Base-by-base conservation (phyloP, 2,113 vertebrate species). In the Myxocyprinus asiaticus region DNA sequence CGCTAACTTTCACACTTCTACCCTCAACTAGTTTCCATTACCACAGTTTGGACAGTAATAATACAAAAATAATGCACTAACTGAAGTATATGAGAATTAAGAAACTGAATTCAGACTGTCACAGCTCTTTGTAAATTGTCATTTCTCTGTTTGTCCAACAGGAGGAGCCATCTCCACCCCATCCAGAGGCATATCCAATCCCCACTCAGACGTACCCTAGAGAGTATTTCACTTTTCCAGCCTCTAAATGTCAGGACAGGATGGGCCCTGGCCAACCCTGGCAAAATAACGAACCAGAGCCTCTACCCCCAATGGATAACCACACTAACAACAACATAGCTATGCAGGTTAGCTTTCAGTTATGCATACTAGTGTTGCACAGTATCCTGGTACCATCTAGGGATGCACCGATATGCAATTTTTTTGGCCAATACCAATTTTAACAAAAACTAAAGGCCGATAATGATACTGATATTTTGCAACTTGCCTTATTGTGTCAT, bases 151-250 rank as follows among this genome's bases (percentile, higher is more conserved):
- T 9, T 80, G 78, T 68, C 12, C 62, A 14, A 61, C 87, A 99
- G 98, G 97, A 99, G 14, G 94, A 96, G 87, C 91, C 89, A 5
- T 93, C 94, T 4, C 94, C 96, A 2, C 92, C 95, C 2, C 91
- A 87, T 80, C 95, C 96, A 0, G 98, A 99, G 85, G 98, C 96
- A 62, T 99, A 98, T 86, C 98, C 98, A 78, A 98, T 99, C 85
- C 97, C 98, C 73, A 99, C 98, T 17, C 96, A 99, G 89, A 98
- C 97, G 0, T 99, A 97, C 82, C 91, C 95, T 79, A 93, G 97
- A 76, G 98, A 99, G 50, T 99, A 98, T 91, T 99, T 98, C 90
- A 99, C 98, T 51, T 96, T 98, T 87, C 98, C 97, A 7, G 95
- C 96, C 56, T 95, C 96, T 5, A 98, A 95, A 86, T 95, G 95